Evolutionary conservation across 1,140 invertebrate genomes (phyloP).

Genomic region (Carposina sasakii): DNA sequence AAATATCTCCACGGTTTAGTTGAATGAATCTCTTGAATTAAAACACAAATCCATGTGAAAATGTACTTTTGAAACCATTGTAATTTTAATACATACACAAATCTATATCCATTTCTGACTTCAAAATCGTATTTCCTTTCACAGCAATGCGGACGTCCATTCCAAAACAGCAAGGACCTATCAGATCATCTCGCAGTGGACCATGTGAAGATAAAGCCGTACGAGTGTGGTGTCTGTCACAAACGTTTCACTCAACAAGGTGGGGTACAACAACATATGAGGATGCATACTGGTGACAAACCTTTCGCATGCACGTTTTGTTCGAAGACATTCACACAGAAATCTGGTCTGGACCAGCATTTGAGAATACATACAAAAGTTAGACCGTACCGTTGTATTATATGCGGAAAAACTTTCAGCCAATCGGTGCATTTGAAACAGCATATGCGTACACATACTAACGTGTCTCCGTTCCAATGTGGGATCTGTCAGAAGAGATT

Average conservation of each 20-base stretch:
- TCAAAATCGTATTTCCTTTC: no score
- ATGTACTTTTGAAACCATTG: no score
- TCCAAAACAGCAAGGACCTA: constrained; percentile 39
- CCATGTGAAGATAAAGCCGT: constrained; percentile 62
- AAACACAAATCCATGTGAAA: no score
- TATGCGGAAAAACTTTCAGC: constrained; percentile 78
- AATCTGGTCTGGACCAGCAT: constrained; percentile 75
- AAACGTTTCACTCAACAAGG: constrained; percentile 64
- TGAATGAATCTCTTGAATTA: no score
- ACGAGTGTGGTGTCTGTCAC: constrained; percentile 48
- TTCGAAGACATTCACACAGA: constrained; percentile 89
- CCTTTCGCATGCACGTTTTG: constrained; percentile 90
- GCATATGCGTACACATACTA: constrained; percentile 70
- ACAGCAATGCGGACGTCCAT: constrained; percentile 39
- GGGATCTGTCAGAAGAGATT: constrained; percentile 73
- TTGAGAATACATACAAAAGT: constrained; percentile 78
- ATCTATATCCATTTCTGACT: no score
- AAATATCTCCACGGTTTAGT: no score
- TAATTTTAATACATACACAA: no score
- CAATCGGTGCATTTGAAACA: constrained; percentile 64
- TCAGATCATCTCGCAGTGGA: constrained; percentile 59
- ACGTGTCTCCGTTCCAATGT: constrained; percentile 84
- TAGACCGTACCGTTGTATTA: constrained; percentile 78
- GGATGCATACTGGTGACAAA: constrained; percentile 78
- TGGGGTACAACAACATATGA: constrained; percentile 68